phyloP scores from a whole-genome alignment of 2,888 invertebrate genomes.

The Myathropa florea region DNA sequence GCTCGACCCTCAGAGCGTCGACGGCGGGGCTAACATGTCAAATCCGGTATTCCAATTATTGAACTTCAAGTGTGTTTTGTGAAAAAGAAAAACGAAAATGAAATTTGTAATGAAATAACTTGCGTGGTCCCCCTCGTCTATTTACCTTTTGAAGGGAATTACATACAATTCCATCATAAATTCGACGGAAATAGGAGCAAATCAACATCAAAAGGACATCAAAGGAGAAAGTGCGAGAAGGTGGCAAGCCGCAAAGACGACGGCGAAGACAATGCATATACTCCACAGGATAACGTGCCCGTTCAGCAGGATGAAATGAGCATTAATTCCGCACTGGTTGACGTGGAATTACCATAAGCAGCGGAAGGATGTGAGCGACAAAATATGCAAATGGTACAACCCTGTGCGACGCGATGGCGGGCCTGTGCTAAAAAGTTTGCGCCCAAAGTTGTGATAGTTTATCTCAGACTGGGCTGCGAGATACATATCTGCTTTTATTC shows the following conservation, averaged over 20 bases:
- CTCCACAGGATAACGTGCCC: not conserved
- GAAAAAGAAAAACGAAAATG: not conserved
- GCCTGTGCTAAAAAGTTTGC: not conserved
- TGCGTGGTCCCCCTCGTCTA: not conserved
- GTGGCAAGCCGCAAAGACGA: not conserved
- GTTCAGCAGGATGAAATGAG: conserved; percentile 5
- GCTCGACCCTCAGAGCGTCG: not conserved
- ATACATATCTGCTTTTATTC: not conserved
- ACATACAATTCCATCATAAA: not conserved
- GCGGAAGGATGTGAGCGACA: not conserved
- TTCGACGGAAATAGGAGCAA: not conserved
- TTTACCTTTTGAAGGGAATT: not conserved
- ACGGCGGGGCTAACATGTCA: not conserved
- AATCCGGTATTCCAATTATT: not conserved
- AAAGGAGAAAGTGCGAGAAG: not conserved
- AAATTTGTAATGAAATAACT: not conserved
- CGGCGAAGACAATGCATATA: not conserved
- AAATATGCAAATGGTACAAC: conserved; percentile 1
- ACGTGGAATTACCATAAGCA: not conserved
- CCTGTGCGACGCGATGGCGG: not conserved
- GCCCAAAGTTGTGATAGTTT: not conserved
- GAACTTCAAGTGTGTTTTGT: not conserved
- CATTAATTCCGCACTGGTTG: not conserved
- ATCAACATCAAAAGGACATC: conserved; percentile 8
- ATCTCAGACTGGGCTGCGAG: not conserved